These are phyloP conservation scores for Cetoscarus ocellatus DNA, from an alignment of 2,797 vertebrate species.

Conservation along the genomic window DNA sequence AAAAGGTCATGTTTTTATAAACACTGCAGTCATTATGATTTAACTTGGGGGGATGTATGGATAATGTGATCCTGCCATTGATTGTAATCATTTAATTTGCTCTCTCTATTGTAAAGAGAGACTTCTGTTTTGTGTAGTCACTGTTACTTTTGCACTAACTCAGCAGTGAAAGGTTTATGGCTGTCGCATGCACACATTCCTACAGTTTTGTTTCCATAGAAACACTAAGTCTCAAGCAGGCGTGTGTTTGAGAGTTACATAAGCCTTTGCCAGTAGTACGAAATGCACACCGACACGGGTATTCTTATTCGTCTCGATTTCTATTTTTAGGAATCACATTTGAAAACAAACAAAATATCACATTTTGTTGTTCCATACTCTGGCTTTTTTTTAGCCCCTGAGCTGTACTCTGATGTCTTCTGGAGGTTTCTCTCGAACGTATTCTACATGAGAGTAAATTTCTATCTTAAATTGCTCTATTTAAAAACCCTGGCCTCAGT, in stretches of 20 bases:
- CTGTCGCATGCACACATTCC: constrained; percentile 76
- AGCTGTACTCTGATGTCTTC: constrained; percentile 4
- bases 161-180: constrained; percentile 66
- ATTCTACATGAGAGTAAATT: constrained; percentile 19
- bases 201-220: constrained; percentile 88
- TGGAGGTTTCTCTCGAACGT: constrained; percentile 1
- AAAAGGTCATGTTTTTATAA: constrained; percentile 51
- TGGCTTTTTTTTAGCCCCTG: constrained; percentile 40
- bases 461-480: constrained; percentile 1
- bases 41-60: constrained; percentile 19
- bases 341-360: constrained; percentile 23
- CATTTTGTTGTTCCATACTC: constrained; percentile 1
- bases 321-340: constrained; percentile 68
- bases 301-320: constrained; percentile 66
- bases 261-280: constrained; percentile 77
- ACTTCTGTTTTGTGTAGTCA: constrained; percentile 58
- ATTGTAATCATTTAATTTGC: constrained; percentile 35
- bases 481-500: constrained; percentile 22
- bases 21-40: constrained; percentile 33
- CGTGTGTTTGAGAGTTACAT: constrained; percentile 81
- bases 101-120: constrained; percentile 31
- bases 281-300: constrained; percentile 68
- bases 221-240: constrained; percentile 81
- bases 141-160: constrained; percentile 73
- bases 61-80: constrained; percentile 22